Percentiles rank a stretch among this genome's conserved stretches.
Conservation (phyloP, 2,797 vertebrate genomes). For the Carcharodon carcharias region DNA sequence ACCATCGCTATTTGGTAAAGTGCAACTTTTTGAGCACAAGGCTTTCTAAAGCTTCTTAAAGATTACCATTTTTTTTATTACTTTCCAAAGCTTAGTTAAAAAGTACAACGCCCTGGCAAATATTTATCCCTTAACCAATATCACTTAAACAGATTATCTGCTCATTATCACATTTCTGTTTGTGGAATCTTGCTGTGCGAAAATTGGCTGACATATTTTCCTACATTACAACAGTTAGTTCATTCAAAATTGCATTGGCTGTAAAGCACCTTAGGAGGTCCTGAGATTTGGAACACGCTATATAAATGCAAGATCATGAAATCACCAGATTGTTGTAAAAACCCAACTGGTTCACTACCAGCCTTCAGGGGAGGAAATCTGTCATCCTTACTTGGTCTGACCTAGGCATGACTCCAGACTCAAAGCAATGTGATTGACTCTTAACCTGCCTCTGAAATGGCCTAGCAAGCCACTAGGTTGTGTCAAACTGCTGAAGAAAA, state of each 20-base stretch:
- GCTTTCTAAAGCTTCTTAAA: background rate
- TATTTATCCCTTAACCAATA: background rate
- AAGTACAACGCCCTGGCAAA: background rate
- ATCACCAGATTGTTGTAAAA: background rate
- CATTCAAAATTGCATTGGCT: background rate
- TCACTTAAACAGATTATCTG: constrained; percentile 16
- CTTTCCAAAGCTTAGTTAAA: background rate
- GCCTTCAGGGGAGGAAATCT: background rate
- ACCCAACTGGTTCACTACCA: no score
- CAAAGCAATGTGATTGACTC: background rate
- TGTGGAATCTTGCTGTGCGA: background rate
- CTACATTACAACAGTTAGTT: background rate
- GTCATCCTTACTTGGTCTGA: background rate
- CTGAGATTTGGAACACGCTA: background rate
- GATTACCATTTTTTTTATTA: background rate
- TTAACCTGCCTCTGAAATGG: background rate
- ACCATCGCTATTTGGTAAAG: background rate
- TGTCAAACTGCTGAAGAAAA: background rate
- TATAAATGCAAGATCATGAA: background rate
- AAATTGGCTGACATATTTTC: background rate
- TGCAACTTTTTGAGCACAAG: background rate
- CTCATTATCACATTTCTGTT: background rate
- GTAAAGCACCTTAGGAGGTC: background rate
- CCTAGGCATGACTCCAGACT: background rate
- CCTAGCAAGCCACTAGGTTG: background rate